A percentile compares a stretch with the other conserved stretches of the same genome.
Conservation (phyloP, 2,888 invertebrate species). For the Eudasyphora cyanicolor region DNA sequence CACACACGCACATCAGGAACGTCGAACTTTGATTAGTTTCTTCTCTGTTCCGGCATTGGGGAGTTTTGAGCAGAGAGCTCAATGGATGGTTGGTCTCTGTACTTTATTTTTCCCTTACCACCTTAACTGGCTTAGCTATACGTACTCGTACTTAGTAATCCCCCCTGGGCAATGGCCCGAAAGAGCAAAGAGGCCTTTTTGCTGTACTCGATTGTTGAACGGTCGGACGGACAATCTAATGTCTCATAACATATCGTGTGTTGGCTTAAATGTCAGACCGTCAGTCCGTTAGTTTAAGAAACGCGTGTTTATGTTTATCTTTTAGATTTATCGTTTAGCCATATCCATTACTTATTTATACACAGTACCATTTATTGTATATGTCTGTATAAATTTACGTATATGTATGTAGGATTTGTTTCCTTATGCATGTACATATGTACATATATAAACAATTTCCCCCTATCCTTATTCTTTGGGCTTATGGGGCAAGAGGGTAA, state of each 20-base stretch:
- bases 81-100: neutral
- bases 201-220: neutral
- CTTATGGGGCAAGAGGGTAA: neutral
- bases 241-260: neutral
- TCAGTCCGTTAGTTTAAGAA: slow-evolving; percentile 1
- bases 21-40: slow-evolving; percentile 25
- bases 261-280: slow-evolving; percentile 28
- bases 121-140: neutral
- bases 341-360: slow-evolving; percentile 60
- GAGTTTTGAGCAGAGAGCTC: too few species aligned
- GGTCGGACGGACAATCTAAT: neutral
- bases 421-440: neutral
- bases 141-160: neutral
- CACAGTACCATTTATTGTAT: slow-evolving; percentile 40
- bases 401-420: neutral
- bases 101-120: neutral
- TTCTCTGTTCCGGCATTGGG: too few species aligned
- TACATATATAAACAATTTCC: neutral
- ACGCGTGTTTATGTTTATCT: slow-evolving; percentile 61
- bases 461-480: neutral
- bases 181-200: neutral
- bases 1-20: neutral
- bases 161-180: neutral
- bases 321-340: slow-evolving; percentile 56
- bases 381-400: neutral